Conservation (phyloP, 2,888 invertebrate species). For the Chalcis sispes region DNA sequence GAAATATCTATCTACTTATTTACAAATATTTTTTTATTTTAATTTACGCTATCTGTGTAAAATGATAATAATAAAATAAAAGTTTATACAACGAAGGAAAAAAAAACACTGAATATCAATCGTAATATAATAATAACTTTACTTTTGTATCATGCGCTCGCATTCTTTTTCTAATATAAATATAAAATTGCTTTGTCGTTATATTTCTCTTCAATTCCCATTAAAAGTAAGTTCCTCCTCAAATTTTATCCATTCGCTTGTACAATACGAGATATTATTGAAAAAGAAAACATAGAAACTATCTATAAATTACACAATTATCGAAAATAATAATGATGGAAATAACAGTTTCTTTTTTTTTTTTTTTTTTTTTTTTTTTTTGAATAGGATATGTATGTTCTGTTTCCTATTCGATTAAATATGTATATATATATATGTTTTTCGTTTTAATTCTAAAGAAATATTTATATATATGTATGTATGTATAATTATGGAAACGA, state of each 20-base stretch:
- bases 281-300: slow-evolving; percentile 20
- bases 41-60: slow-evolving; percentile 30
- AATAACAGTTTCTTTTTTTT: slow-evolving; percentile 40
- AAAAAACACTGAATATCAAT: slow-evolving; percentile 29
- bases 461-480: slow-evolving; percentile 11
- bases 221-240: slow-evolving; percentile 31
- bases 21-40: slow-evolving; percentile 46
- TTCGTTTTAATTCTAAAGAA: no score
- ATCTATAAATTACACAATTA: slow-evolving; percentile 40
- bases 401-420: slow-evolving; percentile 16
- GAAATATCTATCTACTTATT: slow-evolving; percentile 46
- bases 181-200: slow-evolving; percentile 34
- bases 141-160: background rate
- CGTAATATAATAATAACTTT: slow-evolving; percentile 29
- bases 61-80: slow-evolving; percentile 52
- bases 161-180: slow-evolving; percentile 27
- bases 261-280: background rate
- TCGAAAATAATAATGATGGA: slow-evolving; percentile 36
- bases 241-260: slow-evolving; percentile 4
- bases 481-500: slow-evolving; percentile 16
- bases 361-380: no score
- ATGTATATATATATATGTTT: slow-evolving; percentile 6
- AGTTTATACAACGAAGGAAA: slow-evolving; percentile 40
- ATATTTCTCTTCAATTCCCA: slow-evolving; percentile 26
- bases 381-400: slow-evolving; percentile 16